Evolutionary conservation across 2,113 vertebrate genomes (phyloP).

Genomic region (Pagrus major): DNA sequence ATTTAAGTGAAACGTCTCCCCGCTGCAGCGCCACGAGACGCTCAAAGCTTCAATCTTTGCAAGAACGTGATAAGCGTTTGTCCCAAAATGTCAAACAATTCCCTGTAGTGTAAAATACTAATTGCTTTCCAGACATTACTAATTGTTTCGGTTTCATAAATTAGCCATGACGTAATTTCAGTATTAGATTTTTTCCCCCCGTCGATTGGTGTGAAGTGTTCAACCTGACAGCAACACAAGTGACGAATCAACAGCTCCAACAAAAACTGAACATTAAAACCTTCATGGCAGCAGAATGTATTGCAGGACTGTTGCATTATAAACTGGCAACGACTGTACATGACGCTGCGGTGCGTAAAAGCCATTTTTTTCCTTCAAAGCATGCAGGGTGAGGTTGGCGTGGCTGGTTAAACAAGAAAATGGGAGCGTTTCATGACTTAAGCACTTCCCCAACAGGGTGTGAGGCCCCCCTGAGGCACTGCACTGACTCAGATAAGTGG

Average conservation of each 20-base stretch:
- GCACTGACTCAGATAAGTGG: conserved; percentile 31
- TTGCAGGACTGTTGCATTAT: background rate
- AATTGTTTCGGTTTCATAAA: conserved; percentile 32
- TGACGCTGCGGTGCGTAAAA: no score
- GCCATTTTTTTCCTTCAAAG: background rate
- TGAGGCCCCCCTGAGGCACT: conserved; percentile 21
- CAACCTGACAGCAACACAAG: background rate
- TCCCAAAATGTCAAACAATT: conserved; percentile 43
- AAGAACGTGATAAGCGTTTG: background rate
- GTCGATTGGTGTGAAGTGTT: no score
- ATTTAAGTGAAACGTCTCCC: background rate
- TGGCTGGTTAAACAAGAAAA: background rate
- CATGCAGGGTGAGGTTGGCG: background rate
- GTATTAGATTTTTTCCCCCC: conserved; percentile 7
- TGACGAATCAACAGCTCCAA: background rate
- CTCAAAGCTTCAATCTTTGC: background rate
- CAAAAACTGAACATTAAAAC: background rate
- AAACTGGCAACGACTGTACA: background rate
- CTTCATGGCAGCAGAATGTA: background rate
- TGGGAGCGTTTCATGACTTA: conserved; percentile 32
- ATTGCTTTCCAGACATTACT: conserved; percentile 37
- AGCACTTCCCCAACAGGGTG: conserved; percentile 5
- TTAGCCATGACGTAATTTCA: conserved; percentile 32
- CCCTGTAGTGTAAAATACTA: conserved; percentile 17
- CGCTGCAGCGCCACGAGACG: background rate